Base-by-base conservation (phyloP, 2,797 vertebrate species). In the Eremophila alpestris region DNA sequence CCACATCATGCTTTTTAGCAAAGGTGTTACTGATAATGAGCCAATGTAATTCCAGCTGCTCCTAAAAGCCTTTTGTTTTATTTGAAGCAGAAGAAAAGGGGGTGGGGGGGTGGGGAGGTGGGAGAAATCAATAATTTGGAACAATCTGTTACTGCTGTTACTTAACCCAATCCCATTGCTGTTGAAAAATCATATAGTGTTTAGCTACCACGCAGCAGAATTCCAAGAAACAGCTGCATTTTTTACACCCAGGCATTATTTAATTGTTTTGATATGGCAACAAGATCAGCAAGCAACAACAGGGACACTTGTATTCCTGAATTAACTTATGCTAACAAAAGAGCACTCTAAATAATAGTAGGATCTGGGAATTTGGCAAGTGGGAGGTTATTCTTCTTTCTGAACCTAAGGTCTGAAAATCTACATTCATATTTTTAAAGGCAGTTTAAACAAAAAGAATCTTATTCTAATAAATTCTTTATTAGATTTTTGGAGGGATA, bases 21-120 rank as follows among this genome's bases (percentile, higher is more conserved):
- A 68, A 93, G 19, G 4, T 49, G 5, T 51, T 73, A 52, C 6
- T 76, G 46, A 51, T 43, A 79, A 51, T 10, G 79, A 63, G n/a
- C 13, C 32, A 87, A 29, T 3, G 18, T 65, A 71, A 85, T 55
- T 54, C 45, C 32, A 86, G 11, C 48, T 69, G 54, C 27, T 88
- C 58, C 49, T 77, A 46, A 41, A 81, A 60, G 3, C 30, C 40
- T 84, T 54, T 13, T 59, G 2, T 8, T 93, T 79, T 41, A 30
- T 52, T 77, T 56, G 10, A 79, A 84, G 17, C 12, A 63, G 4
- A 34, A 55, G 45, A 55, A 58, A 85, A 59, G 4, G 2, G 2
- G 0, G 41, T 17, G 3, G 8, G 1, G 41, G 40, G 41, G 41
- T 41, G 8, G 1, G 41, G 40, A 15, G 41, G 16, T 38, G 38